Percentiles rank a stretch among this genome's conserved stretches.
These are phyloP conservation scores for Hydrochoerus hydrochaeris DNA, from an alignment of 2,113 vertebrate genomes.

Conservation along the genomic window DNA sequence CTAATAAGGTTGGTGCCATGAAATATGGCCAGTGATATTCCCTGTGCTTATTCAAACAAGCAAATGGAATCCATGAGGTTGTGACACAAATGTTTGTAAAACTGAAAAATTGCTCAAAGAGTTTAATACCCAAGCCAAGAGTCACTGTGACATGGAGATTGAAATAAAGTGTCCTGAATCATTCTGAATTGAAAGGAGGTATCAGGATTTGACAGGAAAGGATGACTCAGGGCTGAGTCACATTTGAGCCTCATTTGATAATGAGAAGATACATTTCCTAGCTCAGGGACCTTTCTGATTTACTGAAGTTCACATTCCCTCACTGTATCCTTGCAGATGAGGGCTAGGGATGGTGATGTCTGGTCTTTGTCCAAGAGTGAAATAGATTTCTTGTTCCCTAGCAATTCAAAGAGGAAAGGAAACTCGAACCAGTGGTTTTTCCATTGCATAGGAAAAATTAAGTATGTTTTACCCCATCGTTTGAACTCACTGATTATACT, in stretches of 20 bases:
- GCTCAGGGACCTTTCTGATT: background rate
- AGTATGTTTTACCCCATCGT: background rate
- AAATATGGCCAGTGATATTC: background rate
- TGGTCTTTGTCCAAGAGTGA: background rate
- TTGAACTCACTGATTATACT: background rate
- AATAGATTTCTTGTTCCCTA: background rate
- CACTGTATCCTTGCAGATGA: background rate
- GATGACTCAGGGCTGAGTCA: constrained; percentile 15
- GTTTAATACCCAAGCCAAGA: background rate
- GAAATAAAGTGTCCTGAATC: background rate
- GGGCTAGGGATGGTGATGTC: background rate
- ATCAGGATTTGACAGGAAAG: background rate
- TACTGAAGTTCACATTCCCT: background rate
- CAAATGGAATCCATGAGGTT: background rate
- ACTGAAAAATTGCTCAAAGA: constrained; percentile 10
- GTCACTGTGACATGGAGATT: background rate
- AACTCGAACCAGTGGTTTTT: background rate
- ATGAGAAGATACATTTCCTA: background rate
- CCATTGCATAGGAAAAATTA: background rate
- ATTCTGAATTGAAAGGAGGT: background rate
- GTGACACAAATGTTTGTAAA: constrained; percentile 12
- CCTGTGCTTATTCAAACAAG: constrained; percentile 33
- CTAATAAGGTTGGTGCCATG: background rate
- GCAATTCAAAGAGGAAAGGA: background rate
- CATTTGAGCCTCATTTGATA: background rate